phyloP scores from a whole-genome alignment of 2,888 invertebrate species.

The Lycaena phlaeas region DNA sequence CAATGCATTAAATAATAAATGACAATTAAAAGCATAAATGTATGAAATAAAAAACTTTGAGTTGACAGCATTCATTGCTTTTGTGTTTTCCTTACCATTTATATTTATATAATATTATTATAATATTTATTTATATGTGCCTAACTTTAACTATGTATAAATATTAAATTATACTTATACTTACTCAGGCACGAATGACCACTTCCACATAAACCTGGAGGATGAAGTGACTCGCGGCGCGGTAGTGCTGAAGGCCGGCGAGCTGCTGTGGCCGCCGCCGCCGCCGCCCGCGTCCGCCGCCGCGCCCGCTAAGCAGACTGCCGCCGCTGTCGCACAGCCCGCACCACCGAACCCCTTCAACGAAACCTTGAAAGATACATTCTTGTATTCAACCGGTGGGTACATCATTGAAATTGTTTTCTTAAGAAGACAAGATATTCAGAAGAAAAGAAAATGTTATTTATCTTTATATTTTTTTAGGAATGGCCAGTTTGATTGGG shows the following conservation, averaged over 20 bases:
- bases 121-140: too few species aligned
- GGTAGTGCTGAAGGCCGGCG: conserved; percentile 82
- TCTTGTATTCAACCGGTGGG: conserved; percentile 78
- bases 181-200: conserved; percentile 78
- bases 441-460: neutral
- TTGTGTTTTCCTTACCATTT: too few species aligned
- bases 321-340: conserved; percentile 45
- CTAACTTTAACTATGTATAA: too few species aligned
- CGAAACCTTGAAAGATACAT: conserved; percentile 77
- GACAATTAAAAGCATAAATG: too few species aligned
- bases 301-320: conserved; percentile 33
- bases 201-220: conserved; percentile 84
- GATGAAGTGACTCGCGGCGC: conserved; percentile 92
- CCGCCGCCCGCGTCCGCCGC: conserved; percentile 69
- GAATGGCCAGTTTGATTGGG: conserved; percentile 78
- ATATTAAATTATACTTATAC: too few species aligned
- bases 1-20: too few species aligned
- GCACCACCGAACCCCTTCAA: conserved; percentile 78
- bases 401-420: too few species aligned
- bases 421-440: too few species aligned
- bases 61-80: too few species aligned
- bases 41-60: too few species aligned
- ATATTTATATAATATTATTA: too few species aligned
- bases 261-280: conserved; percentile 86
- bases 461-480: conserved; percentile 48